A percentile compares a stretch with the other conserved stretches of the same genome.
Evolutionary conservation across 2,797 vertebrate genomes (phyloP).

Genomic region (Allenopithecus nigroviridis): DNA sequence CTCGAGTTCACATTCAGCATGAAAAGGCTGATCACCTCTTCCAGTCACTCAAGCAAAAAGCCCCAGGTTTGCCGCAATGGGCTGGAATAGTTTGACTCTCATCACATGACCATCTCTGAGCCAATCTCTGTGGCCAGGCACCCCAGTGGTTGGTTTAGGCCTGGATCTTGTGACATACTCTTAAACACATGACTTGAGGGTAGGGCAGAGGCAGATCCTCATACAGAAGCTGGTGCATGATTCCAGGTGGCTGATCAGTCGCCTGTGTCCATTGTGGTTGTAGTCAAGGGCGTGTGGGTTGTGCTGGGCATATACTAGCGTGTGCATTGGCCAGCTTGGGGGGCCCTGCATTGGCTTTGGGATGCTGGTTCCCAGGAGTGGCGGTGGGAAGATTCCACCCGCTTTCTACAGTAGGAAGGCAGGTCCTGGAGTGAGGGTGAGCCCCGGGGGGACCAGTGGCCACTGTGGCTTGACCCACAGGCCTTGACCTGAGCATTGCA

Average conservation of each 20-base stretch:
- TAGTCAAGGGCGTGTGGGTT: background rate
- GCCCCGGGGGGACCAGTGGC: background rate
- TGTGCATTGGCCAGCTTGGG: background rate
- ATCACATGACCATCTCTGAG: background rate
- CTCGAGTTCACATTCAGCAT: background rate
- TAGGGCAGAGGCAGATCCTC: background rate
- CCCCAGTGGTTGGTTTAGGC: background rate
- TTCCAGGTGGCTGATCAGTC: background rate
- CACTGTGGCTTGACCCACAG: background rate
- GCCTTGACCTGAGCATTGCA: background rate
- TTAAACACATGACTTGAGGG: background rate
- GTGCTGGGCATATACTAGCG: background rate
- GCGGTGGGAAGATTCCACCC: background rate
- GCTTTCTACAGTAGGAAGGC: background rate
- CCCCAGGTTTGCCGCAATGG: background rate
- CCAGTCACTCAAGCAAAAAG: background rate
- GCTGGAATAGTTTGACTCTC: background rate
- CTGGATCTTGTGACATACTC: background rate
- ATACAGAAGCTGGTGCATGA: background rate
- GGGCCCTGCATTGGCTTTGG: background rate
- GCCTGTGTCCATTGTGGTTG: fast-evolving
- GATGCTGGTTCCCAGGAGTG: background rate
- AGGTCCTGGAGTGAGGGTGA: background rate
- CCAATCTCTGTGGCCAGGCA: background rate
- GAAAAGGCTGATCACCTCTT: background rate